A percentile compares a stretch with the other conserved stretches of the same genome.
Conservation (phyloP, 2,113 vertebrate genomes). For the Ammodramus savannarum region DNA sequence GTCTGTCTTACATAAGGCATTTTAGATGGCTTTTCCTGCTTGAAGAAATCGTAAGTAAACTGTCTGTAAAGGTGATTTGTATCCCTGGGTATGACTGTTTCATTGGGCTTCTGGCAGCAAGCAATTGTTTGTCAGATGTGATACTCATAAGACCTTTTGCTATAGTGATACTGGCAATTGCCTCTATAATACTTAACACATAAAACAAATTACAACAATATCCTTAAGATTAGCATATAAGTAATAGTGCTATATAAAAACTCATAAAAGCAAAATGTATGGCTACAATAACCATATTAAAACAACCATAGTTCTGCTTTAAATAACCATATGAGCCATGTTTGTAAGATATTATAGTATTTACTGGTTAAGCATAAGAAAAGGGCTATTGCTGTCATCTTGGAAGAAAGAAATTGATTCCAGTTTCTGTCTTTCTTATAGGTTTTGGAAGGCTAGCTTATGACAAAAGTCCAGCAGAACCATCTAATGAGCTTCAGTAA, state of each 20-base stretch:
- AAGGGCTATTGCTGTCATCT: neutral
- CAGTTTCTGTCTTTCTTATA: neutral
- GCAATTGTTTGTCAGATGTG: slow-evolving; percentile 34
- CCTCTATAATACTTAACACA: slow-evolving; percentile 58
- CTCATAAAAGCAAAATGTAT: slow-evolving; percentile 70
- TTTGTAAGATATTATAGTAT: slow-evolving; percentile 49
- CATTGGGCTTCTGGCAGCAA: neutral
- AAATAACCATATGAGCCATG: slow-evolving; percentile 63
- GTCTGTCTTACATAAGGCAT: neutral
- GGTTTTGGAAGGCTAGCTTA: neutral
- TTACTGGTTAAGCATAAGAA: slow-evolving; percentile 53
- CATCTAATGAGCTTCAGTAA: neutral
- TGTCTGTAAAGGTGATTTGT: slow-evolving; percentile 33
- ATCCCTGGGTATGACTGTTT: neutral
- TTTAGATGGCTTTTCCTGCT: slow-evolving; percentile 10
- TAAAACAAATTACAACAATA: slow-evolving; percentile 76
- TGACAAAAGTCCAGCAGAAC: neutral
- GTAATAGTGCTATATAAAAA: slow-evolving; percentile 71
- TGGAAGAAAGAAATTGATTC: neutral
- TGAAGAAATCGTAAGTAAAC: slow-evolving; percentile 7
- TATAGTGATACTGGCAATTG: slow-evolving; percentile 19
- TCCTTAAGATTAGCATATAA: slow-evolving; percentile 71
- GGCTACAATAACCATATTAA: slow-evolving; percentile 68
- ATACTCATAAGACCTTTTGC: slow-evolving; percentile 50
- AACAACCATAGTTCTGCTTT: slow-evolving; percentile 65